Conservation (phyloP, 2,888 invertebrate species). For the Schizotus pectinicornis region DNA sequence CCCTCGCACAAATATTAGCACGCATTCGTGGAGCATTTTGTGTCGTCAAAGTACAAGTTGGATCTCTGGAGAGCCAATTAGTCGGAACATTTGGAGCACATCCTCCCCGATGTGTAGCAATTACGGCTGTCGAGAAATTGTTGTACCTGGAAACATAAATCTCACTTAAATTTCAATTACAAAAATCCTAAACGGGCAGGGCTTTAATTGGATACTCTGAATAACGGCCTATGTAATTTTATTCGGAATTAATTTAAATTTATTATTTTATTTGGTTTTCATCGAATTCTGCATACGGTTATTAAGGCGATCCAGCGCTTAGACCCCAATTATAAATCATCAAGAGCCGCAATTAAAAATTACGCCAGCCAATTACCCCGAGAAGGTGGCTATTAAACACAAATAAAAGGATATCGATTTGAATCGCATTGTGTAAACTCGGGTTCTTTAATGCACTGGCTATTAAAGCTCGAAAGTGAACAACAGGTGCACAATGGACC, state of each 20-base stretch:
- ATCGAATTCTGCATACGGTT: not conserved
- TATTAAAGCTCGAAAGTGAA: not conserved
- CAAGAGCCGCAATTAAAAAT: conserved; percentile 22
- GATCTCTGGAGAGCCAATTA: conserved; percentile 24
- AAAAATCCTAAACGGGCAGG: conserved; percentile 2
- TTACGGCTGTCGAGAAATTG: conserved; percentile 21
- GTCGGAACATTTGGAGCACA: conserved; percentile 21
- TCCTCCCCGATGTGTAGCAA: conserved; percentile 22
- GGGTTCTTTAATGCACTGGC: conserved; percentile 14
- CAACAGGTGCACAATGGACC: conserved; percentile 22
- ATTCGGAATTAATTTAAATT: conserved; percentile 7
- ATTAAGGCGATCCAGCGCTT: no score
- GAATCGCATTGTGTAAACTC: conserved; percentile 18
- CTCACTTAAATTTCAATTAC: conserved; percentile 31
- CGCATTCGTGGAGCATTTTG: not conserved
- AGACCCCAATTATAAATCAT: conserved; percentile 15
- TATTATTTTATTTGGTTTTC: not conserved
- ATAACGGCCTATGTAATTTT: not conserved
- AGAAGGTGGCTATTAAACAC: conserved; percentile 20
- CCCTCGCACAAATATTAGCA: no score
- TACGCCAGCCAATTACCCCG: conserved; percentile 13
- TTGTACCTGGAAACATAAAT: conserved; percentile 29
- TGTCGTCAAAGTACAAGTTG: conserved; percentile 9
- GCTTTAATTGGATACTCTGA: not conserved
- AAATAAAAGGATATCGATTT: conserved; percentile 23